A percentile compares a stretch with the other conserved stretches of the same genome.
Conservation (phyloP, 2,888 invertebrate genomes). For the Drosophila algonquin region DNA sequence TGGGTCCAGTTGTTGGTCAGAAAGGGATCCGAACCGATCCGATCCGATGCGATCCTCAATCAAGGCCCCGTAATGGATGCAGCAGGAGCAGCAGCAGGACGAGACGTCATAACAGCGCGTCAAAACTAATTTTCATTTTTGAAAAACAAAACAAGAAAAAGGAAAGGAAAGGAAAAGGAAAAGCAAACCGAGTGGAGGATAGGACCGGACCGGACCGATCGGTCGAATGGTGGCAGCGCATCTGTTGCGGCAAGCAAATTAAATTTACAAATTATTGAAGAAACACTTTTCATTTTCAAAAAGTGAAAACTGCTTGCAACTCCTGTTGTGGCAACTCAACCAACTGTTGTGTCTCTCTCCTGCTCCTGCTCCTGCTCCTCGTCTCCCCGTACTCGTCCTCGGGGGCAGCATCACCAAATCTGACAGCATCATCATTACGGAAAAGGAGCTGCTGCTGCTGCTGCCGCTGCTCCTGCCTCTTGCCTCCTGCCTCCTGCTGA, state of each 20-base stretch:
- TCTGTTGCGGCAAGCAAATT: slow-evolving; percentile 70
- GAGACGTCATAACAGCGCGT: slow-evolving; percentile 76
- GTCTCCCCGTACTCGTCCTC: background rate
- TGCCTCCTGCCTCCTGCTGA: slow-evolving; percentile 17
- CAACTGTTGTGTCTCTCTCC: slow-evolving; percentile 51
- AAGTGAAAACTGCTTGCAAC: slow-evolving; percentile 66
- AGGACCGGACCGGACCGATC: background rate
- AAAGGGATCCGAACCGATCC: slow-evolving; percentile 23
- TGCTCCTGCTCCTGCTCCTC: background rate
- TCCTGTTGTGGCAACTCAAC: slow-evolving; percentile 49
- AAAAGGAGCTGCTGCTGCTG: slow-evolving; percentile 9
- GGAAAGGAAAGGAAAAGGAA: background rate
- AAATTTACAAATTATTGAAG: slow-evolving; percentile 64
- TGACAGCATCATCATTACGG: slow-evolving; percentile 75
- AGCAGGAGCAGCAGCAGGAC: slow-evolving; percentile 30
- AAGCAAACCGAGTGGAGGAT: slow-evolving; percentile 2
- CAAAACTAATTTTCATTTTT: slow-evolving; percentile 74
- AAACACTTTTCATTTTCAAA: slow-evolving; percentile 74
- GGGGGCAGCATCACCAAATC: slow-evolving; percentile 48
- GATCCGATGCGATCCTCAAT: slow-evolving; percentile 52
- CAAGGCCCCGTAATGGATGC: slow-evolving; percentile 46
- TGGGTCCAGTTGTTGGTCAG: slow-evolving; percentile 37
- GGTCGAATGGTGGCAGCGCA: slow-evolving; percentile 36
- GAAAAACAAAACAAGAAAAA: slow-evolving; percentile 46
- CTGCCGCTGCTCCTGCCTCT: slow-evolving; percentile 1